phyloP scores from a whole-genome alignment of 2,888 invertebrate species.

The Cheilosia soror region DNA sequence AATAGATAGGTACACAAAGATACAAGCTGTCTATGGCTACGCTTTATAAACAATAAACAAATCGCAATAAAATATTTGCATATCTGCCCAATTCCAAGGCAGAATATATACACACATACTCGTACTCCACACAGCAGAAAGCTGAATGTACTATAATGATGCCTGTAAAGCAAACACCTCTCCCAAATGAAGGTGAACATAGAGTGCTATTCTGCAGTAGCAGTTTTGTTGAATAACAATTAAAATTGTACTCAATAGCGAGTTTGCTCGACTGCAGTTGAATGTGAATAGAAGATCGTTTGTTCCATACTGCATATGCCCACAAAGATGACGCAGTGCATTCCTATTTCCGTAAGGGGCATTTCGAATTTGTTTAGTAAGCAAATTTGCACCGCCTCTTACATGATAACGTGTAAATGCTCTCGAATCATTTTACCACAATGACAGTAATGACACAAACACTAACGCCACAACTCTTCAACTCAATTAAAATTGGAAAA shows the following conservation, averaged over 20 bases:
- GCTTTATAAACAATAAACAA: conserved; percentile 36
- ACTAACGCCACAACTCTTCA: background rate
- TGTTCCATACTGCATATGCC: conserved; percentile 14
- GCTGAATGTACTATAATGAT: too few species aligned
- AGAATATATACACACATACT: background rate
- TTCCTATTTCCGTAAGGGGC: conserved; percentile 32
- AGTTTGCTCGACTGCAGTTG: conserved; percentile 3
- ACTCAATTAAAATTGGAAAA: conserved; percentile 13
- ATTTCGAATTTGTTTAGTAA: conserved; percentile 13
- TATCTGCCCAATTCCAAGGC: conserved; percentile 52
- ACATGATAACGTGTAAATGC: conserved; percentile 29
- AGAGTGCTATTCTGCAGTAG: conserved; percentile 4
- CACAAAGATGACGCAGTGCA: conserved; percentile 48
- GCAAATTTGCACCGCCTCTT: conserved; percentile 17
- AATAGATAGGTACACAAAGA: background rate
- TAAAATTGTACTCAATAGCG: conserved; percentile 33
- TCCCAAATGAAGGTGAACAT: conserved; percentile 44
- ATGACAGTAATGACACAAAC: background rate
- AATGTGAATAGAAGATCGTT: conserved; percentile 7
- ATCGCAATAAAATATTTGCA: conserved; percentile 48
- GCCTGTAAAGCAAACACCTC: background rate
- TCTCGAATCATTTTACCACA: conserved; percentile 1
- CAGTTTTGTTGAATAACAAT: conserved; percentile 60
- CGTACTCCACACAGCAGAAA: background rate
- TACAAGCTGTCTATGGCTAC: conserved; percentile 26